A percentile compares a stretch with the other conserved stretches of the same genome.
These are phyloP conservation scores for Eurosta solidaginis DNA, from an alignment of 1,140 invertebrate genomes.

Conservation along the genomic window DNA sequence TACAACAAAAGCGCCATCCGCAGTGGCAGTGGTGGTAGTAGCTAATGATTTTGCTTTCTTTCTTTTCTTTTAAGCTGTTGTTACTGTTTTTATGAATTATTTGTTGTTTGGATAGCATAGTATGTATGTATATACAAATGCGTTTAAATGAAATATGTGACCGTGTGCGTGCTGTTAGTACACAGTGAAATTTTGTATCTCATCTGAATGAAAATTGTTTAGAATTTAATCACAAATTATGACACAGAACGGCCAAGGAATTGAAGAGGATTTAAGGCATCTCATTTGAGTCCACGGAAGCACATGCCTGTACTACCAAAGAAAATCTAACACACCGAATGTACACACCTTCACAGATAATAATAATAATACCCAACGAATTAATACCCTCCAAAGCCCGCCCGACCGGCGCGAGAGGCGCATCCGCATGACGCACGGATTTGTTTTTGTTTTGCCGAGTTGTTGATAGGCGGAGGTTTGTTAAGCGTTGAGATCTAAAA, in stretches of 20 bases:
- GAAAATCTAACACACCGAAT: too few relatives aligned
- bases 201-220: not conserved
- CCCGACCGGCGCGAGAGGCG: too few relatives aligned
- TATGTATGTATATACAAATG: not conserved
- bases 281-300: too few relatives aligned
- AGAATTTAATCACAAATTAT: not conserved
- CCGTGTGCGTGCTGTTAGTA: not conserved
- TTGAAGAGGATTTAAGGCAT: too few relatives aligned
- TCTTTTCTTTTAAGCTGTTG: not conserved
- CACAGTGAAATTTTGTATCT: not conserved
- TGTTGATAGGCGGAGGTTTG: too few relatives aligned
- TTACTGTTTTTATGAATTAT: not conserved
- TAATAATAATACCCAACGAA: too few relatives aligned
- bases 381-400: too few relatives aligned
- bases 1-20: not conserved
- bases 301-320: too few relatives aligned
- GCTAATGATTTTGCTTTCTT: conserved; percentile 17
- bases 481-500: too few relatives aligned
- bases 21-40: not conserved
- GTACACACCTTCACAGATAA: too few relatives aligned
- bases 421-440: too few relatives aligned
- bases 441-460: too few relatives aligned
- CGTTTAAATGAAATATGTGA: not conserved
- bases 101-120: not conserved
- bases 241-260: not conserved